These are phyloP conservation scores for Dendronephthya gigantea DNA, from an alignment of 64 coral and sea anemone genomes.

Conservation along the genomic window DNA sequence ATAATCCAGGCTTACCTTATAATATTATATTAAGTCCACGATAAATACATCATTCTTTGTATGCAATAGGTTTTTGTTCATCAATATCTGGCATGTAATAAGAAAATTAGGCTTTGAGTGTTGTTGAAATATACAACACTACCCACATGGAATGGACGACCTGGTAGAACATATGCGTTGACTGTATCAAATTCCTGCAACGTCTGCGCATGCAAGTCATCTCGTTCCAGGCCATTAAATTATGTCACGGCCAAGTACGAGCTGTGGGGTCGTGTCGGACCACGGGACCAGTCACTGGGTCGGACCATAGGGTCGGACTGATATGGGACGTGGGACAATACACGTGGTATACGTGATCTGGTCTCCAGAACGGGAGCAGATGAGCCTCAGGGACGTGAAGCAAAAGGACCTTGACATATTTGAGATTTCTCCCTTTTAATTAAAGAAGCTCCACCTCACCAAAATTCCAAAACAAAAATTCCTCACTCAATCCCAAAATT, in stretches of 20 bases:
- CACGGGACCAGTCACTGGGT: too few species aligned
- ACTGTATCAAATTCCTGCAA: background rate
- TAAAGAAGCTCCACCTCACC: too few species aligned
- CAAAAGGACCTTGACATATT: too few species aligned
- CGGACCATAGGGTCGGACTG: too few species aligned
- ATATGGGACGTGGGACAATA: too few species aligned
- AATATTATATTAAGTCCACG: background rate
- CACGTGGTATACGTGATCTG: too few species aligned
- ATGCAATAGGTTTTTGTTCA: background rate
- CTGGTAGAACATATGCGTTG: background rate
- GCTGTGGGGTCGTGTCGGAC: too few species aligned
- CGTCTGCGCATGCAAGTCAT: background rate
- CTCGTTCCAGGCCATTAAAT: background rate
- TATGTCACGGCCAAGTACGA: background rate
- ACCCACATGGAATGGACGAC: conserved; percentile 5
- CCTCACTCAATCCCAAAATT: too few species aligned
- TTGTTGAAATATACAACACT: background rate
- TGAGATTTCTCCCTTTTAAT: too few species aligned
- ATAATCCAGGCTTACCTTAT: background rate
- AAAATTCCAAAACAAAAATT: too few species aligned
- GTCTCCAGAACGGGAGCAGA: too few species aligned
- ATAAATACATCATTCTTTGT: background rate
- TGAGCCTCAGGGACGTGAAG: too few species aligned
- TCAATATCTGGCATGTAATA: background rate
- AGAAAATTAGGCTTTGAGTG: background rate